Percentiles rank a stretch among this genome's conserved stretches.
Evolutionary conservation across 2,888 invertebrate genomes (phyloP).

Genomic region (Synergus umbraculus): DNA sequence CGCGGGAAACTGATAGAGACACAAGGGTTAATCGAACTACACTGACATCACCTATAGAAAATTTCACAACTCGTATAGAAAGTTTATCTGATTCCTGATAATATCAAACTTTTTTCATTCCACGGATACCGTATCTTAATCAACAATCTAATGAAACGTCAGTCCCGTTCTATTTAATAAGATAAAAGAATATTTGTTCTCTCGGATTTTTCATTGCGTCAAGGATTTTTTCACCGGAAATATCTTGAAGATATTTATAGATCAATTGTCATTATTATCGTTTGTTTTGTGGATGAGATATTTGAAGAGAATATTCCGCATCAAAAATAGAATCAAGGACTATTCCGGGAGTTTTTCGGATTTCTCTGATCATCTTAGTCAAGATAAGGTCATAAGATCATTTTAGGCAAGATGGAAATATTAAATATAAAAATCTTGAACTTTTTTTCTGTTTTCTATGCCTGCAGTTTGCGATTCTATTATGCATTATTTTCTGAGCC

Average conservation of each 20-base stretch:
- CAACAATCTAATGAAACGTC: conserved; percentile 40
- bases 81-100: conserved; percentile 35
- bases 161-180: neutral
- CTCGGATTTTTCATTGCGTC: neutral
- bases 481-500: neutral
- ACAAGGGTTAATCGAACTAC: conserved; percentile 35
- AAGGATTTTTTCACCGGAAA: neutral
- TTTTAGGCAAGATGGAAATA: too few relatives aligned
- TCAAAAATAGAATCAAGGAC: too few relatives aligned
- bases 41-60: conserved; percentile 15
- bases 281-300: too few relatives aligned
- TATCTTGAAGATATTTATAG: neutral
- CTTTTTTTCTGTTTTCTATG: neutral
- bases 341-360: too few relatives aligned
- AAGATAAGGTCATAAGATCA: too few relatives aligned
- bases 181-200: neutral
- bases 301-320: too few relatives aligned
- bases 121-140: conserved; percentile 21
- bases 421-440: neutral
- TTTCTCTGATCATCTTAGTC: too few relatives aligned
- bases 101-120: conserved; percentile 22
- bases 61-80: conserved; percentile 37
- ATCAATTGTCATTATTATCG: neutral
- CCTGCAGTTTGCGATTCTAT: neutral
- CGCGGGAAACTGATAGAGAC: conserved; percentile 37